Base-by-base conservation (phyloP, 1,140 invertebrate species). In the Ephestia elutella region DNA sequence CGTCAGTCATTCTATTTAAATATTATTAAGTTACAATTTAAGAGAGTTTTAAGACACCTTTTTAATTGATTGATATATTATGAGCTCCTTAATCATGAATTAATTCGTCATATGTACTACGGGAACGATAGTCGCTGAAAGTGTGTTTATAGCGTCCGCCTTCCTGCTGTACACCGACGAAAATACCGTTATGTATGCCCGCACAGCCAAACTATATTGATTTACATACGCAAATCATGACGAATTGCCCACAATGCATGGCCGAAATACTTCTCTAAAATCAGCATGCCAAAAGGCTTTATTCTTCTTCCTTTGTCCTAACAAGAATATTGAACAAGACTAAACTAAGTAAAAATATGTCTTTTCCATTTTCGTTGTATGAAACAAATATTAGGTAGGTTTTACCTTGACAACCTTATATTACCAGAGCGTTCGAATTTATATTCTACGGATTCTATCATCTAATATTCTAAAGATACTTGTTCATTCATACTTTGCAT, bases 161-260 rank as follows among this genome's bases (percentile, higher is more conserved):
- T 87, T 87, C 85, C 82, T 84, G 85, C 76, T 75, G 68, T 73
- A 73, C 71, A 80, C 78, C 80, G 82, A 82, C 85, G 69, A 82
- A 82, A 87, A 86, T 82, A 82, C 85, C 79, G 85, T 86, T 87
- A 82, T 75, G 70, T 66, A 82, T 75, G 70, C 68, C 63, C 71
- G 72, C 77, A 75, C 79, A 84, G 77, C 77, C 80, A 79, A 83
- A 83, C 73, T 80, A 65, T 74, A 78, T 78, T 75, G 81, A 85
- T 86, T 87, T 81, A 84, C 80, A 82, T 87, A 85, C 79, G 79
- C 80, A 83, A 85, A 81, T 82, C 79, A 80, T 85, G 82, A 82
- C 80, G 81, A 87, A 85, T 85, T 82, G 75, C 72, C 68, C 72
- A 79, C 78, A 81, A 77, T 79, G 71, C 74, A 75, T 67, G 70